A percentile compares a stretch with the other conserved stretches of the same genome.
These are phyloP conservation scores for Tetraneura akinire DNA, from an alignment of 1,140 invertebrate genomes.

Conservation along the genomic window DNA sequence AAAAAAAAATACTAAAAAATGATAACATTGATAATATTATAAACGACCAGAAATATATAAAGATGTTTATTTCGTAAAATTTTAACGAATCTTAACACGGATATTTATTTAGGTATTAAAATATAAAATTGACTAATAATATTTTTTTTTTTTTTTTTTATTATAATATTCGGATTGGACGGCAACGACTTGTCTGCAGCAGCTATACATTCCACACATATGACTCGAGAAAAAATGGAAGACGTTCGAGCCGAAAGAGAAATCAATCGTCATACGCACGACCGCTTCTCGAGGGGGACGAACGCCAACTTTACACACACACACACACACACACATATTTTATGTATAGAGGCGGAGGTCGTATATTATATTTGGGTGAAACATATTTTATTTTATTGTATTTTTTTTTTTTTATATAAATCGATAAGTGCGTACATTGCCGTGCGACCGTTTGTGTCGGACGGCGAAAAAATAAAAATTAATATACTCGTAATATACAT, in stretches of 20 bases:
- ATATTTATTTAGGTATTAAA: no score
- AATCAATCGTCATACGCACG: constrained; percentile 48
- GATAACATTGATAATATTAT: no score
- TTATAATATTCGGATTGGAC: not conserved
- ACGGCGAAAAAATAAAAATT: not conserved
- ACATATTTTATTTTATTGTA: constrained; percentile 39
- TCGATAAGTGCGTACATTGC: constrained; percentile 33
- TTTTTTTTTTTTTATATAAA: constrained; percentile 12
- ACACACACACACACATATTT: not conserved
- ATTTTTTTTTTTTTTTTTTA: no score
- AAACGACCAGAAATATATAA: no score
- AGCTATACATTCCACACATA: not conserved
- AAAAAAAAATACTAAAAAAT: no score
- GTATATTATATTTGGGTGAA: constrained; percentile 26
- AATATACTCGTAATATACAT: no score
- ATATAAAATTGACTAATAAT: no score
- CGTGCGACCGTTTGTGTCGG: constrained; percentile 3
- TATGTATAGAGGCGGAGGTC: not conserved
- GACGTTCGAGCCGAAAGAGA: constrained; percentile 19
- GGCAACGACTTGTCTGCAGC: not conserved
- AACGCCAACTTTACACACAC: not conserved
- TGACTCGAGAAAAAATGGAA: not conserved
- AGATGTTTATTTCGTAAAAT: no score
- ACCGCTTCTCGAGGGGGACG: constrained; percentile 18
- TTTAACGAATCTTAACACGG: no score